phyloP scores from a whole-genome alignment of 2,888 invertebrate species.

The Petrophora chlorosata region DNA sequence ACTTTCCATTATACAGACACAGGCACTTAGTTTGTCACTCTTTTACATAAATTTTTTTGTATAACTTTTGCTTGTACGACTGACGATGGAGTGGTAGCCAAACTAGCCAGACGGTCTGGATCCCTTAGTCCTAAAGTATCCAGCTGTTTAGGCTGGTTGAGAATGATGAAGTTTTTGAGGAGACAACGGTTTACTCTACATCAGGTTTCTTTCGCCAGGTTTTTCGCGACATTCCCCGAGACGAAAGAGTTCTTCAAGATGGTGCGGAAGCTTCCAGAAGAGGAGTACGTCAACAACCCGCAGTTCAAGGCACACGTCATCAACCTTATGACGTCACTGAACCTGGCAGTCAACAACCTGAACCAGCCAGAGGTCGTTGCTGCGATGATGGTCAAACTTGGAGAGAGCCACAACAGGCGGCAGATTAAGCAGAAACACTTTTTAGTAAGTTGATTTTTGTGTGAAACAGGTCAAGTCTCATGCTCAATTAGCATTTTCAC shows the following conservation, averaged over 20 bases:
- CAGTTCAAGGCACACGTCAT: constrained; percentile 79
- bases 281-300: constrained; percentile 62
- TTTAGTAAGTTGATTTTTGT: constrained; percentile 53
- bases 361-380: constrained; percentile 72
- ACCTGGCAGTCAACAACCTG: constrained; percentile 65
- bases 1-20: too few relatives aligned
- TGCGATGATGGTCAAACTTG: constrained; percentile 74
- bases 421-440: constrained; percentile 66
- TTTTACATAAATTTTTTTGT: too few relatives aligned
- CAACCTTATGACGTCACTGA: constrained; percentile 72
- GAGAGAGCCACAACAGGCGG: constrained; percentile 68
- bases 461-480: too few relatives aligned
- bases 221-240: constrained; percentile 66
- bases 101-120: too few relatives aligned
- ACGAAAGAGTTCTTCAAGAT: constrained; percentile 72
- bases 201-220: constrained; percentile 57
- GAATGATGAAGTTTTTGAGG: too few relatives aligned
- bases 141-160: too few relatives aligned
- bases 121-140: too few relatives aligned
- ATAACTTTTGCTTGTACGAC: too few relatives aligned
- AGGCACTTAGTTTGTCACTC: too few relatives aligned
- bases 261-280: constrained; percentile 62
- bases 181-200: too few relatives aligned
- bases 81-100: too few relatives aligned
- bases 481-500: too few relatives aligned